Base-by-base conservation (phyloP, 2,113 vertebrate species). In the Xiphorhynchus elegans region DNA sequence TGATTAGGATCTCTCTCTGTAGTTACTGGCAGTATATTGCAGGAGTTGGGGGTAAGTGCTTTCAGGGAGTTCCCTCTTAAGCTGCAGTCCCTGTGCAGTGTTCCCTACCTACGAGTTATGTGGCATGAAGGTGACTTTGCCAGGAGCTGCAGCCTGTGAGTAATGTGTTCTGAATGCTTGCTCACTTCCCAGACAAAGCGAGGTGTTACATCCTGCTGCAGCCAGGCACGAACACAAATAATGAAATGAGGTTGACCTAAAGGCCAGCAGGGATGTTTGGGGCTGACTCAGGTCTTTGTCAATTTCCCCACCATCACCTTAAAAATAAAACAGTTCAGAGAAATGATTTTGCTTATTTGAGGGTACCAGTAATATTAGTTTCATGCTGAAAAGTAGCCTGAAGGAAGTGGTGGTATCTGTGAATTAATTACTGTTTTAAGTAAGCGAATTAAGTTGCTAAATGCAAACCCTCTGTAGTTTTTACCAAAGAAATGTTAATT, bases 121-220 rank as follows among this genome's bases (percentile, higher is more conserved):
- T 89, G 52, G 42, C 72, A 56, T 63, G 76, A 97, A 97, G 90
- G 93, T 96, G 95, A 93, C 96, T 93, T 96, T 96, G 84, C 63
- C 84, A 77, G 87, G 49, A 90, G 67, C 94, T 85, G 84, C 95
- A 86, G 88, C 49, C 70, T 93, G 69, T 96, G 80, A 95, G 60
- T 95, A 91, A 96, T 94, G 75, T 76, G 66, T 62, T 95, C 94
- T 29, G 91, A 95, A 79, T 28, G 56, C 70, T 74, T 44, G 40
- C 84, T 95, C 1, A 2, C 72, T 93, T 82, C 67, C 44, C 72
- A 91, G 95, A 59, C 75, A 91, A 89, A 90, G 64, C 0, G 25
- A 80, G 70, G 67, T 92, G 93, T 86, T 87, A 49, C 49, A 23
- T 81, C 78, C 95, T 87, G 40, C 78, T 94, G 83, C 74, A 95